Percentiles rank a stretch among this genome's conserved stretches.
phyloP scores from a whole-genome alignment of 2,113 vertebrate species.

The Ornithorhynchus anatinus region DNA sequence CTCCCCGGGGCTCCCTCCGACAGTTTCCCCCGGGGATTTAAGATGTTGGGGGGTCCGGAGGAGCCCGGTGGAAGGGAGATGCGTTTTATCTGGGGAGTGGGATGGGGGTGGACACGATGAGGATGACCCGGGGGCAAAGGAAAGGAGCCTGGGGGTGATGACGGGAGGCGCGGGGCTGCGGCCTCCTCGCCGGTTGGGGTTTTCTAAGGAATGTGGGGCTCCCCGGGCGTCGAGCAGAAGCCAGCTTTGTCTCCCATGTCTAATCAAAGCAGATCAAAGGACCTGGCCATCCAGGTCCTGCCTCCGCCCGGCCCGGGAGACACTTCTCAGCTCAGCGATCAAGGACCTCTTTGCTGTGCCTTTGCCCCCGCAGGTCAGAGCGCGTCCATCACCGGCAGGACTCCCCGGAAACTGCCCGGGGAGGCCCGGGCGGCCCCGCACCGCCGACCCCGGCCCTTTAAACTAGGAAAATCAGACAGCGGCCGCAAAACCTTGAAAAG shows the following conservation, averaged over 20 bases:
- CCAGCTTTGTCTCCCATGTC: constrained; percentile 80
- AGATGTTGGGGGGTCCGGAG: no score
- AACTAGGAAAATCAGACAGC: constrained; percentile 34
- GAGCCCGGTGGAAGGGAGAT: no score
- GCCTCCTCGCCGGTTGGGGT: not conserved
- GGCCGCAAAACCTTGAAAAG: constrained; percentile 17
- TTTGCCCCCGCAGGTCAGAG: constrained; percentile 76
- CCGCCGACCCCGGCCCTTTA: constrained; percentile 42
- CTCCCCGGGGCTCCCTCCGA: not conserved
- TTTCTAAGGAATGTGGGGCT: constrained; percentile 70
- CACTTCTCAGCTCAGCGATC: constrained; percentile 81
- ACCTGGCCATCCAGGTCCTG: constrained; percentile 66
- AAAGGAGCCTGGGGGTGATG: not conserved
- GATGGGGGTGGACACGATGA: not conserved
- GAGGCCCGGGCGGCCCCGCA: constrained; percentile 44
- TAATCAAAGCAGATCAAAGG: constrained; percentile 84
- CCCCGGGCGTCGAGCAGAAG: constrained; percentile 68
- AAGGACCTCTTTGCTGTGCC: constrained; percentile 72
- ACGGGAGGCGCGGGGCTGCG: not conserved
- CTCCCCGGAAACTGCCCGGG: constrained; percentile 54
- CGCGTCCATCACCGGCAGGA: constrained; percentile 75
- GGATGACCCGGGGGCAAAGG: not conserved
- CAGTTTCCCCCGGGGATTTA: no score
- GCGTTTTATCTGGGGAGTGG: not conserved
- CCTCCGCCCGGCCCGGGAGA: constrained; percentile 68